Base-by-base conservation (phyloP, 1,140 invertebrate species). In the Lordiphosa stackelbergi region DNA sequence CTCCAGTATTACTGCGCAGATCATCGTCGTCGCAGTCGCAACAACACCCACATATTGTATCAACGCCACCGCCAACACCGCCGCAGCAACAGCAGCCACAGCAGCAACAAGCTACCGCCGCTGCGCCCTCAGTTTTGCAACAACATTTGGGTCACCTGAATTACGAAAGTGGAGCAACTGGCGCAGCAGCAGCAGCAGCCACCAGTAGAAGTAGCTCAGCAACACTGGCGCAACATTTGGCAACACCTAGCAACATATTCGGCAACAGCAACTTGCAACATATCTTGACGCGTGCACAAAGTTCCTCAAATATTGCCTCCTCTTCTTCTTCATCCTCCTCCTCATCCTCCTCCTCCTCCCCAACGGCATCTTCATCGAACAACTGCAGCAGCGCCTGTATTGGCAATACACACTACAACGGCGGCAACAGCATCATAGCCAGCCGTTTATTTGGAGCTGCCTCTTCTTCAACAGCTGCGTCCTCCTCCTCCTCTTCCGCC, bases 111-210 rank as follows among this genome's bases (percentile, higher is more conserved):
- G 40, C 41, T 36, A 55, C 53, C 11, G 56, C 65, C 42, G 46
- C 51, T 53, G 64, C 65, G 61, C 68, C 85, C 66, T 86, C 85
- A 58, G 85, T 86, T 69, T 86, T 86, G 79, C 85, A 86, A 85
- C 85, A 86, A 70, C 85, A 86, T 86, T 86, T 86, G 71, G 85
- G 85, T 85, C 85, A 86, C 77, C 73, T 86, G 74, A 85, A 86
- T 85, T 85, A 75, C 84, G 84, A 86, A 86, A 85, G 84, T 86
- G 78, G 84, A 86, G 69, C 84, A 73, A 60, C 83, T 64, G 59
- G 81, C 64, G 72, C 73, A 53, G 72, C 72, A 68, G 66, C 73
- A 61, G 3, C 19, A 19, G 2, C 19, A 19, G 19, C 19, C 19
- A 57, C 49, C 24, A 65, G 56, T 53, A 78, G 68, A 85, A 78